A percentile compares a stretch with the other conserved stretches of the same genome.
Evolutionary conservation across 2,797 vertebrate species (phyloP).

Genomic region (Hippopotamyrus pictus): DNA sequence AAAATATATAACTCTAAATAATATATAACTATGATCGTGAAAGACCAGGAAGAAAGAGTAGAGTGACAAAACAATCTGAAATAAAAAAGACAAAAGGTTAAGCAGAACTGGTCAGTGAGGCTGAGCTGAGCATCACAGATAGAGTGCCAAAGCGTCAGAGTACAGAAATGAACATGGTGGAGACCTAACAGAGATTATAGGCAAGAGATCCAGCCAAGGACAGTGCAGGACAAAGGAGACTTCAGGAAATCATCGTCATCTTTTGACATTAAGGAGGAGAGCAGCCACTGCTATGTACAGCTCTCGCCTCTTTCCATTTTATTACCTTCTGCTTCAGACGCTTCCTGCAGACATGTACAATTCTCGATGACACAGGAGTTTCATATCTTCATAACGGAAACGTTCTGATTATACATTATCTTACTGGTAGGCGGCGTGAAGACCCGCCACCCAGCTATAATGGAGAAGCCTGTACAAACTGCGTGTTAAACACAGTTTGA

Average conservation of each 20-base stretch:
- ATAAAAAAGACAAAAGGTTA: not conserved
- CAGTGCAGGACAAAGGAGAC: not conserved
- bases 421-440: not conserved
- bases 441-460: not conserved
- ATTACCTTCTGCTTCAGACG: not conserved
- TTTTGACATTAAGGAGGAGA: not conserved
- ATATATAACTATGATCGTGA: not conserved
- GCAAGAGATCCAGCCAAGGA: not conserved
- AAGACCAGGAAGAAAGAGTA: not conserved
- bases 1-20: not conserved
- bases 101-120: not conserved
- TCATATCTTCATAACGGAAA: not conserved
- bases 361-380: not conserved
- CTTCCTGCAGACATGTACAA: not conserved
- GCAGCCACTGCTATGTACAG: not conserved
- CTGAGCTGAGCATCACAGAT: not conserved
- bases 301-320: not conserved
- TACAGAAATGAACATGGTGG: slow-evolving; percentile 23
- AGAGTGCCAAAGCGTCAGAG: slow-evolving; percentile 29
- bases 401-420: not conserved
- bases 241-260: not conserved
- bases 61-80: not conserved
- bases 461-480: not conserved
- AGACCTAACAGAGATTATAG: slow-evolving; percentile 27
- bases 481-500: not conserved